These are phyloP conservation scores for Bhutanitis thaidina DNA, from an alignment of 2,888 invertebrate genomes.

Conservation along the genomic window DNA sequence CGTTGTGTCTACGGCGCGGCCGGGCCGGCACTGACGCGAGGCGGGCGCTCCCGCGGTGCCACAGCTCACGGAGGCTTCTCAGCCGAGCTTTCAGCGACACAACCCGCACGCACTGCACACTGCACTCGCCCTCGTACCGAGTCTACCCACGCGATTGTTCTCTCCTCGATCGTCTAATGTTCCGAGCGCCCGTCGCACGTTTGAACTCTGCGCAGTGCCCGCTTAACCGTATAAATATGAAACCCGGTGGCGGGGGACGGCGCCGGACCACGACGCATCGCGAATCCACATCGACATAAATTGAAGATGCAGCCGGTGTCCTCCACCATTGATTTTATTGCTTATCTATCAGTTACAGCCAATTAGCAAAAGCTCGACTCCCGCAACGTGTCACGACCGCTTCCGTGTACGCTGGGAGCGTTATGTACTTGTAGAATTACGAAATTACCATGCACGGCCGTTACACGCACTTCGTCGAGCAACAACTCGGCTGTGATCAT, in stretches of 20 bases:
- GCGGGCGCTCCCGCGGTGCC: constrained; percentile 48
- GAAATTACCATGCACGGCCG: constrained; percentile 27
- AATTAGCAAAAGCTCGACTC: constrained; percentile 70
- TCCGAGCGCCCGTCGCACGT: constrained; percentile 74
- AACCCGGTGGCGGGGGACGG: constrained; percentile 74
- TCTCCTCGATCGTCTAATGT: constrained; percentile 74
- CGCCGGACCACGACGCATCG: constrained; percentile 70
- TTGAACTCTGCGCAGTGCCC: constrained; percentile 75
- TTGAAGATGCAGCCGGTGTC: constrained; percentile 76
- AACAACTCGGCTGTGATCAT: not conserved
- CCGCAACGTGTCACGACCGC: constrained; percentile 47
- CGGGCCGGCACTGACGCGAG: constrained; percentile 78
- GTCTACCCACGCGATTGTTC: constrained; percentile 73
- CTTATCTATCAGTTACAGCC: constrained; percentile 68
- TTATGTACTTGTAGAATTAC: constrained; percentile 47
- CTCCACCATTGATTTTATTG: constrained; percentile 73
- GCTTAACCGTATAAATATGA: constrained; percentile 79
- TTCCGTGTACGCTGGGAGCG: constrained; percentile 47
- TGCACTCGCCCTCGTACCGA: constrained; percentile 65
- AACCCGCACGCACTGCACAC: constrained; percentile 77
- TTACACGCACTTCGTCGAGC: not conserved
- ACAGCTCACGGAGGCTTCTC: constrained; percentile 67
- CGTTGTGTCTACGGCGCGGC: constrained; percentile 76
- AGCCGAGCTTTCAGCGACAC: constrained; percentile 77
- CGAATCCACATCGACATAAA: constrained; percentile 74